Conservation (phyloP, 2,797 vertebrate species). For the Peromyscus melanophrys region DNA sequence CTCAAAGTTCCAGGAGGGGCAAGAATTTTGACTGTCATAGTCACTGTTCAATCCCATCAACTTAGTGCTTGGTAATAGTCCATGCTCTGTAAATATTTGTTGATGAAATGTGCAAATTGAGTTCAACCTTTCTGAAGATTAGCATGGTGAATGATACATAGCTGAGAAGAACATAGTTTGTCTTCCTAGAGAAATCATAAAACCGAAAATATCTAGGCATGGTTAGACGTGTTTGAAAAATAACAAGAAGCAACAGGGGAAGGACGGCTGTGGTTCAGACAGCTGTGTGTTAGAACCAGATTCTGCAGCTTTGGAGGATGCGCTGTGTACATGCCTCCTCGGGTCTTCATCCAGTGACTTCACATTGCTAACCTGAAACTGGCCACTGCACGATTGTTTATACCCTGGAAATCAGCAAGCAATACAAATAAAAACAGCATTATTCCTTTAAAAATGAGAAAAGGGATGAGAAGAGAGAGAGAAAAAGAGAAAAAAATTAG, state of each 20-base stretch:
- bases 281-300: too few relatives aligned
- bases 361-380: not conserved
- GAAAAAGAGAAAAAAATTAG: not conserved
- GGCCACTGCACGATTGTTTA: not conserved
- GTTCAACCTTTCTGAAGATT: not conserved
- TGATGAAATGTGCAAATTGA: not conserved
- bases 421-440: not conserved
- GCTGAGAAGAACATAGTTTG: not conserved
- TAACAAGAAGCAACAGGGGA: not conserved
- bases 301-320: not conserved
- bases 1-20: not conserved
- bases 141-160: not conserved
- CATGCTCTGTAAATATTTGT: not conserved
- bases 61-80: too few relatives aligned
- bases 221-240: not conserved
- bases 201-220: not conserved
- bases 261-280: too few relatives aligned
- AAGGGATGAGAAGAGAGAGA: not conserved
- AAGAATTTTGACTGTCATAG: not conserved
- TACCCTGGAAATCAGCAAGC: not conserved
- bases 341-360: too few relatives aligned
- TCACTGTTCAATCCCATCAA: not conserved
- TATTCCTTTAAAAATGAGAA: not conserved
- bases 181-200: not conserved
- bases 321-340: fast-evolving